A percentile compares a stretch with the other conserved stretches of the same genome.
Evolutionary conservation across 2,797 vertebrate species (phyloP).

Genomic region (Trematomus bernacchii): DNA sequence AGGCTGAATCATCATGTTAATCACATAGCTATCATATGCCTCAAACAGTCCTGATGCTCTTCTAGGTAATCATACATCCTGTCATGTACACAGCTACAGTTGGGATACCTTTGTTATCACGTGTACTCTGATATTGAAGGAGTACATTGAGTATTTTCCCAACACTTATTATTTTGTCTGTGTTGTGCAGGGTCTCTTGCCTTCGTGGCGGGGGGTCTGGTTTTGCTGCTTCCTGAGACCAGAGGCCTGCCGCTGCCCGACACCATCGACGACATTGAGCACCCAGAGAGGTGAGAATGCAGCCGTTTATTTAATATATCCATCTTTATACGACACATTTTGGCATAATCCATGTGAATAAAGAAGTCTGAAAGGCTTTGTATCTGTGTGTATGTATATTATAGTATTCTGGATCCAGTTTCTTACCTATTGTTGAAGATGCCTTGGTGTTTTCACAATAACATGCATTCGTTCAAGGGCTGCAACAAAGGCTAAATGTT

Average conservation of each 20-base stretch:
- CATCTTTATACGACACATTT: not conserved
- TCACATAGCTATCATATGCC: too few relatives aligned
- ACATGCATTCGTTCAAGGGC: not conserved
- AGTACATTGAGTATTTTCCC: too few relatives aligned
- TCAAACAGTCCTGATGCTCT: too few relatives aligned
- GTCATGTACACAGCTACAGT: too few relatives aligned
- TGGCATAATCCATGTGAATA: not conserved
- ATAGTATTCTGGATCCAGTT: not conserved
- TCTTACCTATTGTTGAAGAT: not conserved
- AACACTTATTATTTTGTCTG: not conserved
- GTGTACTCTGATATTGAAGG: too few relatives aligned
- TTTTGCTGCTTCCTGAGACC: conserved; percentile 94
- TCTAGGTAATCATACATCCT: too few relatives aligned
- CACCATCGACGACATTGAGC: conserved; percentile 93
- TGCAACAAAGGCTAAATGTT: not conserved
- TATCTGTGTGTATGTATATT: not conserved
- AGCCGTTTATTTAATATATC: too few relatives aligned
- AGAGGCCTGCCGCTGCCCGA: conserved; percentile 92
- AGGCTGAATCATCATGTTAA: too few relatives aligned
- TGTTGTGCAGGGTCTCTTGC: conserved; percentile 86
- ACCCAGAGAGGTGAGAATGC: conserved; percentile 83
- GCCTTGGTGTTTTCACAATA: not conserved
- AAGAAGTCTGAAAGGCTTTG: too few relatives aligned
- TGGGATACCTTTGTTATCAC: too few relatives aligned
- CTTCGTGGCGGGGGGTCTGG: conserved; percentile 88